Conservation (phyloP, 1,140 invertebrate genomes). For the Conopomorpha cramerella region DNA sequence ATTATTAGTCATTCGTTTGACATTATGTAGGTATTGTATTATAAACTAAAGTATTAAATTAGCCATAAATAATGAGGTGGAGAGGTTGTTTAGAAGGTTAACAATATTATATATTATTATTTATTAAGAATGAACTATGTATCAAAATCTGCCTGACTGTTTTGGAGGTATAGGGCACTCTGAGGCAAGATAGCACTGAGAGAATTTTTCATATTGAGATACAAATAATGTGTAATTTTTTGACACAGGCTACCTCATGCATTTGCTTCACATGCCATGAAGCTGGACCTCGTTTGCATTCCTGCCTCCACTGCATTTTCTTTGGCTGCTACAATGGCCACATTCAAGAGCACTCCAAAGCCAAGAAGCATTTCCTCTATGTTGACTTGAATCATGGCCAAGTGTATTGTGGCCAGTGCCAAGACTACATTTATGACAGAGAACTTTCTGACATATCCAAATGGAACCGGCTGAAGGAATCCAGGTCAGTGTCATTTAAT, state of each 20-base stretch:
- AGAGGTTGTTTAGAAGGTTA: too few relatives aligned
- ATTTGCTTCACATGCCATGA: constrained; percentile 79
- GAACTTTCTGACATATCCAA: constrained; percentile 67
- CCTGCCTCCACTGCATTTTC: constrained; percentile 89
- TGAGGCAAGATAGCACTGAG: constrained; percentile 4
- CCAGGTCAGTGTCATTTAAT: constrained; percentile 55
- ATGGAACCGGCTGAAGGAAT: constrained; percentile 56
- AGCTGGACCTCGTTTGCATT: constrained; percentile 77
- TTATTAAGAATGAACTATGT: too few relatives aligned
- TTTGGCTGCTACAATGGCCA: constrained; percentile 87
- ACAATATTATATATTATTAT: too few relatives aligned
- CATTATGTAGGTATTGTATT: too few relatives aligned
- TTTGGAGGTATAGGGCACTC: too few relatives aligned
- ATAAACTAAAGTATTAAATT: too few relatives aligned
- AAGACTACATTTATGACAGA: constrained; percentile 90
- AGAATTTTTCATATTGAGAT: too few relatives aligned
- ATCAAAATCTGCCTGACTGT: too few relatives aligned
- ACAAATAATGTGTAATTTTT: too few relatives aligned
- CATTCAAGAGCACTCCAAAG: constrained; percentile 83
- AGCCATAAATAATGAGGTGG: too few relatives aligned
- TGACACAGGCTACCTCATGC: constrained; percentile 70
- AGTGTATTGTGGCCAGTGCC: constrained; percentile 89
- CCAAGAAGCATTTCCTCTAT: constrained; percentile 81
- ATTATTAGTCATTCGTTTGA: too few relatives aligned
- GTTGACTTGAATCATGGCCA: constrained; percentile 88